phyloP scores from a whole-genome alignment of 2,888 invertebrate genomes.

The Sisyra terminalis region DNA sequence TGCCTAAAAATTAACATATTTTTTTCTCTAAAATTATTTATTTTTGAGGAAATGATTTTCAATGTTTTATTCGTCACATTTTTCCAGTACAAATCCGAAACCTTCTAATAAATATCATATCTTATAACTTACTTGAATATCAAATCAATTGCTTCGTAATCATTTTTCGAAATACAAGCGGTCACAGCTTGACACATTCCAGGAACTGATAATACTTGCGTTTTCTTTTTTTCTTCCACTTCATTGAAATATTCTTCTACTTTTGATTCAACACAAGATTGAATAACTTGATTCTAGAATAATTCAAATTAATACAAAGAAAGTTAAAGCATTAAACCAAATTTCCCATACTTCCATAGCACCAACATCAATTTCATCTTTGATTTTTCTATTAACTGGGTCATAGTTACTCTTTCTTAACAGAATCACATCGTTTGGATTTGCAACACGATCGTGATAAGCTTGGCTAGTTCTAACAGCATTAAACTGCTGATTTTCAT shows the following conservation, averaged over 20 bases:
- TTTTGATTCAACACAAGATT: slow-evolving; percentile 36
- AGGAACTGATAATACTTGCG: slow-evolving; percentile 55
- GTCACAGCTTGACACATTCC: slow-evolving; percentile 65
- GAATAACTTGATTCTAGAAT: neutral
- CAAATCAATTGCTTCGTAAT: slow-evolving; percentile 34
- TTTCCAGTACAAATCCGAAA: no score
- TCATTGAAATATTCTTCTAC: slow-evolving; percentile 44
- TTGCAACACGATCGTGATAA: slow-evolving; percentile 64
- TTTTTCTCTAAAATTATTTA: no score
- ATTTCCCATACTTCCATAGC: slow-evolving; percentile 21
- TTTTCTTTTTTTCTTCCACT: slow-evolving; percentile 32
- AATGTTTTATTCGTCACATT: no score
- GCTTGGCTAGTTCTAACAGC: slow-evolving; percentile 56
- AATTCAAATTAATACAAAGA: no score
- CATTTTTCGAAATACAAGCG: slow-evolving; percentile 45
- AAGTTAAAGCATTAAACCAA: slow-evolving; percentile 8
- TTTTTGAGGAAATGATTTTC: no score
- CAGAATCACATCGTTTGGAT: slow-evolving; percentile 64
- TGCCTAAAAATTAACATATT: slow-evolving; percentile 28
- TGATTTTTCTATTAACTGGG: slow-evolving; percentile 8
- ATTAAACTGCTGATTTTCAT: slow-evolving; percentile 62
- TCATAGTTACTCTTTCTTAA: slow-evolving; percentile 38
- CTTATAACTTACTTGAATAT: slow-evolving; percentile 33
- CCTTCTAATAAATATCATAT: no score
- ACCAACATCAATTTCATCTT: slow-evolving; percentile 19